Conservation (phyloP, 1,140 invertebrate species). For the Zaprionus nigranus region DNA sequence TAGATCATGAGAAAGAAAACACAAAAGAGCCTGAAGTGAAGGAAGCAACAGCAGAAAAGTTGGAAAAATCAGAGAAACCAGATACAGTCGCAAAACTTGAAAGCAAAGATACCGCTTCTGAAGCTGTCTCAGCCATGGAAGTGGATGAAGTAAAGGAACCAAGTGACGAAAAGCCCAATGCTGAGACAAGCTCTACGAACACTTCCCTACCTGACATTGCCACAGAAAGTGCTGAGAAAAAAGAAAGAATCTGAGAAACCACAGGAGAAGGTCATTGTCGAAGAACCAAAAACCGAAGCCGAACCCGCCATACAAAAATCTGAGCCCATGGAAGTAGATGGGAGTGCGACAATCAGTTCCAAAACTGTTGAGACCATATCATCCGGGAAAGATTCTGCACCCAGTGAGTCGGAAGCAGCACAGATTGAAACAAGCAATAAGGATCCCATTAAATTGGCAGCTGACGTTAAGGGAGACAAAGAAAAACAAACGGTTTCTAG, state of each 20-base stretch:
- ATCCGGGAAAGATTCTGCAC: slow-evolving; percentile 24
- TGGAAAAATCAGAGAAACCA: slow-evolving; percentile 41
- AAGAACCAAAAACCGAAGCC: slow-evolving; percentile 37
- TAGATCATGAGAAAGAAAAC: slow-evolving; percentile 46
- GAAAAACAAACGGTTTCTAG: slow-evolving; percentile 12
- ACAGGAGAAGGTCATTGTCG: slow-evolving; percentile 25
- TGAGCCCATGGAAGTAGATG: slow-evolving; percentile 79
- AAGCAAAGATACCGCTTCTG: slow-evolving; percentile 28
- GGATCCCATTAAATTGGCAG: slow-evolving; percentile 42
- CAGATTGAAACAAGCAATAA: slow-evolving; percentile 42
- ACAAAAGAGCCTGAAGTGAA: slow-evolving; percentile 36
- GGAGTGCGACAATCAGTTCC: slow-evolving; percentile 62
- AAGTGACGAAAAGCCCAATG: slow-evolving; percentile 20
- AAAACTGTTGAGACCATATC: slow-evolving; percentile 46
- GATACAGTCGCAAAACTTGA: slow-evolving; percentile 36
- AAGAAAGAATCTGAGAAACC: slow-evolving; percentile 36
- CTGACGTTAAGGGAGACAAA: slow-evolving; percentile 49
- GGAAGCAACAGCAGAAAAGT: slow-evolving; percentile 28
- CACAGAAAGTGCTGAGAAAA: slow-evolving; percentile 27
- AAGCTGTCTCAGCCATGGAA: slow-evolving; percentile 54
- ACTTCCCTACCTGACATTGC: slow-evolving; percentile 29
- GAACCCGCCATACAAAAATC: slow-evolving; percentile 60
- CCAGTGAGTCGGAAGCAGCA: slow-evolving; percentile 26
- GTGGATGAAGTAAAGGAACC: slow-evolving; percentile 54
- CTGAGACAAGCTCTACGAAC: slow-evolving; percentile 23